A percentile compares a stretch with the other conserved stretches of the same genome.
Evolutionary conservation across 2,113 vertebrate species (phyloP).

Genomic region (Dromiciops gliroides): DNA sequence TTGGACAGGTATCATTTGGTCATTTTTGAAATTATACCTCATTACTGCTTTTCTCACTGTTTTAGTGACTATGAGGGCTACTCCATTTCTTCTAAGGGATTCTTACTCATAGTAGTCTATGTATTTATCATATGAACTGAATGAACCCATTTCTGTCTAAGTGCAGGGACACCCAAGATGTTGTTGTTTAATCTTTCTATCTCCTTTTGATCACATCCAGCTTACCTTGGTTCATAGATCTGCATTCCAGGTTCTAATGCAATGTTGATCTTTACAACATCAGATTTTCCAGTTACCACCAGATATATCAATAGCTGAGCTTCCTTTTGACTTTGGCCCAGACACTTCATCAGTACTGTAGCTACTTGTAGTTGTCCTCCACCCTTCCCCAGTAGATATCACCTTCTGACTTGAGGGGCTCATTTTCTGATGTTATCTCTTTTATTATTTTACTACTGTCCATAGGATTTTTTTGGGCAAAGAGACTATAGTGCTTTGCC

Average conservation of each 20-base stretch:
- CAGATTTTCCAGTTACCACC: not conserved
- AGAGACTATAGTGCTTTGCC: not conserved
- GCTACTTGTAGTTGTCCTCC: not conserved
- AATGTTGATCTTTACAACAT: not conserved
- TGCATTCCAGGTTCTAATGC: not conserved
- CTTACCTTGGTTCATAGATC: not conserved
- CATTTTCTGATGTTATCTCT: not conserved
- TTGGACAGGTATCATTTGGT: not conserved
- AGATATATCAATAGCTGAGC: not conserved
- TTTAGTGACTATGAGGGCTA: too few relatives aligned
- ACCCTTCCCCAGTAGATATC: not conserved
- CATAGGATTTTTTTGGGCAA: not conserved
- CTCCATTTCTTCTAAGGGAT: too few relatives aligned
- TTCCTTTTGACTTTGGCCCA: not conserved
- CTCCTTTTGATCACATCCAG: not conserved
- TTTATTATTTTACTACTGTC: not conserved
- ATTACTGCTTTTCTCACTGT: too few relatives aligned
- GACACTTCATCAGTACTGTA: not conserved
- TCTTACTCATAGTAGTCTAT: too few relatives aligned
- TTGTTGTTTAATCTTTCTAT: not conserved
- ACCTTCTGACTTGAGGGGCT: not conserved
- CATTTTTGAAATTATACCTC: not conserved
- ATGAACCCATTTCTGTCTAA: not conserved
- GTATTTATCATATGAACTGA: not conserved
- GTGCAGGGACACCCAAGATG: not conserved